Percentiles rank a stretch among this genome's conserved stretches.
phyloP scores from a whole-genome alignment of 2,888 invertebrate species.

The Rosalia funebris region DNA sequence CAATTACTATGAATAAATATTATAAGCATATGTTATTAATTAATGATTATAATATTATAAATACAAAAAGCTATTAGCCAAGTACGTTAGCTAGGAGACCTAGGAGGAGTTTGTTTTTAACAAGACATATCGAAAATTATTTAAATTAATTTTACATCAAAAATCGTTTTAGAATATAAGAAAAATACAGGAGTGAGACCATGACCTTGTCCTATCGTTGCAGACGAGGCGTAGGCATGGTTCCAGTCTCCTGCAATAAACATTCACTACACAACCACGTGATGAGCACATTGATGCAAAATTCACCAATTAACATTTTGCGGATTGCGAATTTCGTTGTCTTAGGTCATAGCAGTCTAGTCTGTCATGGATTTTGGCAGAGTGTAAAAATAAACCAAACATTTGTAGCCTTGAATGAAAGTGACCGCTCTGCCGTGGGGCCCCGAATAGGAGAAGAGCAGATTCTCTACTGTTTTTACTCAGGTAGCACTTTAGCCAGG shows the following conservation, averaged over 20 bases:
- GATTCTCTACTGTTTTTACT: conserved; percentile 3
- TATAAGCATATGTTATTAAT: no score
- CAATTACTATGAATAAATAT: no score
- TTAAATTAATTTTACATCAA: no score
- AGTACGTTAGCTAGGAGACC: no score
- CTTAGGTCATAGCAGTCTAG: conserved; percentile 59
- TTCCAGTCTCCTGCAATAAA: conserved; percentile 27
- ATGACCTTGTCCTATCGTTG: conserved; percentile 41
- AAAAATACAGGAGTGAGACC: conserved; percentile 46
- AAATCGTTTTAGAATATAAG: no score
- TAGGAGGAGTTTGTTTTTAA: no score
- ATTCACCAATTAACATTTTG: conserved; percentile 51
- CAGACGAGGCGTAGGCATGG: conserved; percentile 13
- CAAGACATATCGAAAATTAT: no score
- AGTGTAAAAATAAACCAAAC: conserved; percentile 60
- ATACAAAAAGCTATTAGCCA: no score
- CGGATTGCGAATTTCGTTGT: conserved; percentile 51
- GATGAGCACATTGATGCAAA: conserved; percentile 36
- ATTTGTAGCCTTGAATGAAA: conserved; percentile 59
- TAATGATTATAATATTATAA: no score
- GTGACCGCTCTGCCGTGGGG: conserved; percentile 55
- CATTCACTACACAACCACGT: conserved; percentile 35
- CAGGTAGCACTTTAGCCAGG: no score
- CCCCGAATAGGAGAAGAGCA: conserved; percentile 51
- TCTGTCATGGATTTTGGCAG: conserved; percentile 49